Conservation (phyloP, 2,797 vertebrate species). For the Oreochromis mossambicus region DNA sequence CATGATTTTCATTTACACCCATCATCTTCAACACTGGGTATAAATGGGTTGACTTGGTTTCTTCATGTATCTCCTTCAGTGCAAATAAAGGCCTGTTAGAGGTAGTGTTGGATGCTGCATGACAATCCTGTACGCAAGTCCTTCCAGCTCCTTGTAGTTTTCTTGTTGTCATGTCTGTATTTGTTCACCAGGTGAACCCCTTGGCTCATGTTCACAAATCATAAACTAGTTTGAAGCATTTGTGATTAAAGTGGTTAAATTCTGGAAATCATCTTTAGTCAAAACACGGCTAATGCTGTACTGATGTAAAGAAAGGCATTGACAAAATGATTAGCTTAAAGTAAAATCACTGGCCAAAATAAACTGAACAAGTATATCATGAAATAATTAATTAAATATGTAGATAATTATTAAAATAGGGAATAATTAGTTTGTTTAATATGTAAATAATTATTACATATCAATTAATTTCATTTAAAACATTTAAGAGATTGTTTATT, state of each 20-base stretch:
- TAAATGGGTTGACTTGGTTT: neutral
- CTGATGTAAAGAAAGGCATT: neutral
- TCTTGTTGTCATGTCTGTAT: too few relatives aligned
- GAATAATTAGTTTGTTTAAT: neutral
- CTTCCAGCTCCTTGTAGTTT: fast-evolving
- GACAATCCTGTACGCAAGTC: neutral
- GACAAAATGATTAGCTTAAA: neutral
- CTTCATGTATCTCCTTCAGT: fast-evolving
- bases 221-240: neutral
- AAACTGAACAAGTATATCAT: neutral
- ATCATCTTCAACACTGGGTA: neutral
- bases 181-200: neutral
- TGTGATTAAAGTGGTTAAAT: neutral
- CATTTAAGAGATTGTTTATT: too few relatives aligned
- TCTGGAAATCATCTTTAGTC: neutral
- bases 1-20: neutral
- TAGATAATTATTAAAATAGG: neutral
- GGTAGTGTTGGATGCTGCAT: neutral
- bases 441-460: neutral
- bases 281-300: neutral
- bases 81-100: neutral
- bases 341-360: neutral
- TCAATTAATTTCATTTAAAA: neutral
- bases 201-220: neutral
- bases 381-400: neutral